These are phyloP conservation scores for Oreohelix idahoensis DNA, from an alignment of 1,140 invertebrate species.

Conservation along the genomic window DNA sequence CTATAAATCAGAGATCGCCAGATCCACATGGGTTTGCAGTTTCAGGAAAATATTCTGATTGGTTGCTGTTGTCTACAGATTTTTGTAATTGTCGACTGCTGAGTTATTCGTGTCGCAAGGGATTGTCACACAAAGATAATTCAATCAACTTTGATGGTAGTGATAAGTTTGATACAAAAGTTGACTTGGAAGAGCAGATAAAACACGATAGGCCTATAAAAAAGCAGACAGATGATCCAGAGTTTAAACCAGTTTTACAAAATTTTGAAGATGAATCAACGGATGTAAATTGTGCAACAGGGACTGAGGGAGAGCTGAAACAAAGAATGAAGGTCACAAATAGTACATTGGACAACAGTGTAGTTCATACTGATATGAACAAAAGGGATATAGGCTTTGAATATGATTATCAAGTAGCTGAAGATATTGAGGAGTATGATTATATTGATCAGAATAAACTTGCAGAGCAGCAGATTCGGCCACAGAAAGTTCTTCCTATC, in stretches of 20 bases:
- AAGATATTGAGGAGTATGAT: slow-evolving; percentile 35
- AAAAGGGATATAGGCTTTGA: background rate
- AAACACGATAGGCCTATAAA: background rate
- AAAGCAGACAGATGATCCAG: background rate
- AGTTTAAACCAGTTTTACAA: background rate
- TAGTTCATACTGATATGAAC: background rate
- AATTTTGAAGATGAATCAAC: background rate
- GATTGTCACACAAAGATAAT: background rate
- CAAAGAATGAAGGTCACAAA: background rate
- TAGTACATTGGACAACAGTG: background rate
- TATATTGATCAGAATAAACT: slow-evolving; percentile 17
- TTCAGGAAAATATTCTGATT: no score
- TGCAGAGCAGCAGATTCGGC: slow-evolving; percentile 7
- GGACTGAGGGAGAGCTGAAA: background rate
- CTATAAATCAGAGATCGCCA: background rate
- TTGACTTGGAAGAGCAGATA: background rate
- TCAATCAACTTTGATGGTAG: background rate
- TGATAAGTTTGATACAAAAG: no score
- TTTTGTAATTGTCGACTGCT: background rate
- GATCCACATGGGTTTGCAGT: no score
- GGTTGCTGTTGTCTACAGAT: no score
- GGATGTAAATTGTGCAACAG: background rate
- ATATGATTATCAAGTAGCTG: slow-evolving; percentile 29
- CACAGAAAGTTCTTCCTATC: slow-evolving; percentile 22
- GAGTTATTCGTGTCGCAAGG: background rate